Evolutionary conservation across 2,113 vertebrate genomes (phyloP).

Genomic region (Bolborhynchus lineola): DNA sequence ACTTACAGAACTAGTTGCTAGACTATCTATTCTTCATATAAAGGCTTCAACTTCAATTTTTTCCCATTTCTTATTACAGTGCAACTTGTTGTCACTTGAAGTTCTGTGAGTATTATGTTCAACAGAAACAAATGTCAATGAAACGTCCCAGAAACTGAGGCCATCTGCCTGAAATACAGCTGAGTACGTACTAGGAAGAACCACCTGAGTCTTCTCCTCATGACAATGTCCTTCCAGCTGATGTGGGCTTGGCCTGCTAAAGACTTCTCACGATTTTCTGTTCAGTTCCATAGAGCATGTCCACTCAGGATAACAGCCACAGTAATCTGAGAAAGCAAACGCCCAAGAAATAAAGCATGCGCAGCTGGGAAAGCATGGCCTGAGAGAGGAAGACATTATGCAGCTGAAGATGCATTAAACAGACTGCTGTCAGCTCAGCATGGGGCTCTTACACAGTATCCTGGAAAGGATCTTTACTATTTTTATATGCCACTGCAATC

Average conservation of each 20-base stretch:
- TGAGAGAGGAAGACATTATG: background rate
- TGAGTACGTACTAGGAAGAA: background rate
- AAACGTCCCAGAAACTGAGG: background rate
- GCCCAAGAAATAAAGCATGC: background rate
- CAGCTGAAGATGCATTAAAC: background rate
- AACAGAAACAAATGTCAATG: background rate
- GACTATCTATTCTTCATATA: background rate
- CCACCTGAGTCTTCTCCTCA: background rate
- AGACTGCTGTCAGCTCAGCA: background rate
- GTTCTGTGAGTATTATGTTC: background rate
- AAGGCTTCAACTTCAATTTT: background rate
- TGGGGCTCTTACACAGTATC: rapidly evolving
- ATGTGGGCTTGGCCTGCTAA: background rate
- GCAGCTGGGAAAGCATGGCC: background rate
- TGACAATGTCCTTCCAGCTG: background rate
- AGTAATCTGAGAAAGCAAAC: background rate
- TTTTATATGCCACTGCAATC: background rate
- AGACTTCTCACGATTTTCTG: background rate
- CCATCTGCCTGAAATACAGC: background rate
- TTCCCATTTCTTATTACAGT: background rate
- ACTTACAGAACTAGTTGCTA: background rate
- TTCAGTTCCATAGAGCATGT: background rate
- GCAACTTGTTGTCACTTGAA: rapidly evolving
- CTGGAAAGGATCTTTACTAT: background rate
- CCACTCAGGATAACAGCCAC: background rate